Conservation (phyloP, 2,888 invertebrate species). For the Macrostomum cliftonense region DNA sequence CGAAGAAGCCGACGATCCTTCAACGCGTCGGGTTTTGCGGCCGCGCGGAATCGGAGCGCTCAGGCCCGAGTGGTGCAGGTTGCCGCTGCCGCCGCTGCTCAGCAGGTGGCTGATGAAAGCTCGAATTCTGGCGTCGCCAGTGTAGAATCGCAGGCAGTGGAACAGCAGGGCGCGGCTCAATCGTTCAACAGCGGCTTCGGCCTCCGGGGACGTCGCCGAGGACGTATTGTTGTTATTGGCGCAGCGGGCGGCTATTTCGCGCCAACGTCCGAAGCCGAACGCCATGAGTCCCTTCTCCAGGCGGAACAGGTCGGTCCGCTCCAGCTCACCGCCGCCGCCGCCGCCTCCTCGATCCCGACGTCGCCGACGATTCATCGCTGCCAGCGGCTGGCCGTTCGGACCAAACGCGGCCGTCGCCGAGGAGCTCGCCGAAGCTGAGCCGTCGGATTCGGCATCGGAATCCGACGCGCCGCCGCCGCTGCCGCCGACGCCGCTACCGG, state of each 20-base stretch:
- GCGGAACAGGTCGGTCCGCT: no score
- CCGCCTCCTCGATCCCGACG: no score
- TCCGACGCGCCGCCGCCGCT: conserved; percentile 56
- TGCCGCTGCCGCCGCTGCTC: conserved; percentile 42
- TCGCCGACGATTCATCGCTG: no score
- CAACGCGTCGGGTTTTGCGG: background rate
- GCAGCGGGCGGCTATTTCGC: no score
- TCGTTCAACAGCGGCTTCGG: no score
- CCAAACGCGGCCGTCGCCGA: no score
- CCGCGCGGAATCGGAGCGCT: conserved; percentile 8
- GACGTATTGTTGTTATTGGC: no score
- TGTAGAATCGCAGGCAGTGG: conserved; percentile 79
- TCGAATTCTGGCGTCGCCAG: conserved; percentile 91
- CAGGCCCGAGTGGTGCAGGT: conserved; percentile 4
- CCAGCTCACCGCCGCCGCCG: no score
- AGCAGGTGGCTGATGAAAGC: conserved; percentile 93
- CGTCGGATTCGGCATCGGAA: conserved; percentile 77
- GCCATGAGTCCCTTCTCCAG: no score
- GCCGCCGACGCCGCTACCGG: conserved; percentile 17
- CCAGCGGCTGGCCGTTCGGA: no score
- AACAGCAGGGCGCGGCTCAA: conserved; percentile 28
- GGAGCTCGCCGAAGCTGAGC: conserved; percentile 61
- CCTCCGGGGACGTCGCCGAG: no score
- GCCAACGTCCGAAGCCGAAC: no score
- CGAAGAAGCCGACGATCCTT: background rate